phyloP scores from a whole-genome alignment of 2,888 invertebrate species.

The Morpho achilles region DNA sequence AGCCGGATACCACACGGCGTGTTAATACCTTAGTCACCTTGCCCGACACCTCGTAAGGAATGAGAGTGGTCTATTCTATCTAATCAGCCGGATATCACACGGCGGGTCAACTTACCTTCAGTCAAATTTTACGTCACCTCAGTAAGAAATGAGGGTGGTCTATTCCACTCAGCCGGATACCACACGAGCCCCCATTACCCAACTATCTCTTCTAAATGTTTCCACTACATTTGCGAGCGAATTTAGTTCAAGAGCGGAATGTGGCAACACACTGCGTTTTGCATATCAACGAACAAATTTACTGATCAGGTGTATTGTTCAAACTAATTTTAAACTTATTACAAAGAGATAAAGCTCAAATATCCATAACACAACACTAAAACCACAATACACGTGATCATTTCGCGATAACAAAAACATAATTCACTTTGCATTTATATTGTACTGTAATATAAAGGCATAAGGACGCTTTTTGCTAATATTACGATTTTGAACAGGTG shows the following conservation, averaged over 20 bases:
- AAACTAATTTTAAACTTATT: conserved; percentile 23
- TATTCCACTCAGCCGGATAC: too few relatives aligned
- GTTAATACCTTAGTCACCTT: too few relatives aligned
- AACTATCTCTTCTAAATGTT: conserved; percentile 43
- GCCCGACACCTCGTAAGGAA: too few relatives aligned
- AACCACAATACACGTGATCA: conserved; percentile 14
- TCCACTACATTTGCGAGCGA: conserved; percentile 51
- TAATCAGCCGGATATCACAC: too few relatives aligned
- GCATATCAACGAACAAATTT: conserved; percentile 36
- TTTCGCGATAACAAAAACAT: conserved; percentile 14
- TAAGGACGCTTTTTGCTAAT: conserved; percentile 2
- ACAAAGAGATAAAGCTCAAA: conserved; percentile 26
- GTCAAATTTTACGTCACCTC: too few relatives aligned
- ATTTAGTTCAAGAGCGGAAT: conserved; percentile 58
- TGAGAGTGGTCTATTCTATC: too few relatives aligned
- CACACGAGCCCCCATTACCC: conserved; percentile 29
- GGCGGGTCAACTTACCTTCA: too few relatives aligned
- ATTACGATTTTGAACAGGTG: background rate
- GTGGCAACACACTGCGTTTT: conserved; percentile 48
- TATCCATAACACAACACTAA: conserved; percentile 20
- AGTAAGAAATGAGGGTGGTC: too few relatives aligned
- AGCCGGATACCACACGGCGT: too few relatives aligned
- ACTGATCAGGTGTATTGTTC: background rate
- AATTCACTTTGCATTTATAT: conserved; percentile 1
- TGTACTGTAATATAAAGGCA: background rate